phyloP scores from a whole-genome alignment of 1,140 invertebrate species.

The Drosophila ironensis region DNA sequence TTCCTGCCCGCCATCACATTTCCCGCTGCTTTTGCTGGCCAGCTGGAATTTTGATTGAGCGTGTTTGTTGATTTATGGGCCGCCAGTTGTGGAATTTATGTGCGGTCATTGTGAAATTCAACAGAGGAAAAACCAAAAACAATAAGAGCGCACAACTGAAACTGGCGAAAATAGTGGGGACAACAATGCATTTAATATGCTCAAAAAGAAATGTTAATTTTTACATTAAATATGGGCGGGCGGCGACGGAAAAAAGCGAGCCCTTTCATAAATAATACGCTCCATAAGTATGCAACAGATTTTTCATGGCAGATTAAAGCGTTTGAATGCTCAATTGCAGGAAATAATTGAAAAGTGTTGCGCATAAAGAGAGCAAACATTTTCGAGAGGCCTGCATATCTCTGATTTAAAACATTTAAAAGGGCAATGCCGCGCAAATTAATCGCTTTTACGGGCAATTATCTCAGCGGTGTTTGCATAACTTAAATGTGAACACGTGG shows the following conservation, averaged over 20 bases:
- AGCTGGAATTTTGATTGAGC: constrained; percentile 68
- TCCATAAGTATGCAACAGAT: constrained; percentile 20
- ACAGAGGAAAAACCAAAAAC: constrained; percentile 17
- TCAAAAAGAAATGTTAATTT: constrained; percentile 28
- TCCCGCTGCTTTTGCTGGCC: constrained; percentile 10
- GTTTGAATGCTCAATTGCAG: constrained; percentile 28
- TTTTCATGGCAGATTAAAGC: constrained; percentile 25
- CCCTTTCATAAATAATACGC: constrained; percentile 10
- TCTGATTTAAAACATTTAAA: background rate
- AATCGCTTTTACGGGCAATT: background rate
- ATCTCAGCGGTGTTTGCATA: background rate
- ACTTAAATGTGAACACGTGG: background rate
- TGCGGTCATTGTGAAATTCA: constrained; percentile 54
- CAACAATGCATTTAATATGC: constrained; percentile 20
- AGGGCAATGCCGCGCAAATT: background rate
- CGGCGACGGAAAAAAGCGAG: background rate
- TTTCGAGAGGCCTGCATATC: background rate
- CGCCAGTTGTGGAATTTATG: constrained; percentile 64
- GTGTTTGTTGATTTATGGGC: constrained; percentile 62
- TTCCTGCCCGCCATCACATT: too few relatives aligned
- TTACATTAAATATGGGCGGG: constrained; percentile 15
- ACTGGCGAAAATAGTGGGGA: background rate
- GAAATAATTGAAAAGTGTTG: constrained; percentile 21
- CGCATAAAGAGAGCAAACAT: constrained; percentile 13
- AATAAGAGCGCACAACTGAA: constrained; percentile 5